Conservation (phyloP, 2,888 invertebrate genomes). For the Scaptomyza polygonia region DNA sequence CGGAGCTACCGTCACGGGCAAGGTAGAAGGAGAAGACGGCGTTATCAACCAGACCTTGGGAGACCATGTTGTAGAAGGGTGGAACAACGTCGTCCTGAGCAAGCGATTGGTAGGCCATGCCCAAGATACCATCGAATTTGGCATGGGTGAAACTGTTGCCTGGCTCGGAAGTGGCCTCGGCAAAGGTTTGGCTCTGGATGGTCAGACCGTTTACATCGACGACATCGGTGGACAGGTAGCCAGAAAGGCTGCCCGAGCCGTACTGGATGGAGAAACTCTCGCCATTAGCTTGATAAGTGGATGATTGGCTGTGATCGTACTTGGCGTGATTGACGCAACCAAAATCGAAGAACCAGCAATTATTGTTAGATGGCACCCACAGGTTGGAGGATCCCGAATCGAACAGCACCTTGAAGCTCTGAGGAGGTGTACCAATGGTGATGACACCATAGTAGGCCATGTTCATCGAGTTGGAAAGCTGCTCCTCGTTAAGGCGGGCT, state of each 20-base stretch:
- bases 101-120: conserved; percentile 94
- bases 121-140: conserved; percentile 98
- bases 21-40: conserved; percentile 97
- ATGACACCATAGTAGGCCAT: conserved; percentile 98
- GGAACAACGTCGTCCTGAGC: conserved; percentile 94
- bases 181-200: conserved; percentile 93
- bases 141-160: conserved; percentile 97
- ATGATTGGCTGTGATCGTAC: conserved; percentile 93
- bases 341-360: conserved; percentile 90
- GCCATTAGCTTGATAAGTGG: conserved; percentile 93
- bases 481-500: conserved; percentile 54
- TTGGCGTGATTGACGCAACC: conserved; percentile 97
- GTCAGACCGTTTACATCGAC: conserved; percentile 89
- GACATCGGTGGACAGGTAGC: conserved; percentile 95
- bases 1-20: conserved; percentile 86
- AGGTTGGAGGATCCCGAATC: conserved; percentile 99
- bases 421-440: conserved; percentile 94
- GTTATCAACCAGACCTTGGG: conserved; percentile 88
- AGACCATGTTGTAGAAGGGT: conserved; percentile 95
- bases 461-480: conserved; percentile 94
- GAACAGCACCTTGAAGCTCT: conserved; percentile 96
- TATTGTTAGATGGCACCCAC: conserved; percentile 98
- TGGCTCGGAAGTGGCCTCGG: conserved; percentile 97
- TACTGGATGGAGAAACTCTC: conserved; percentile 95
- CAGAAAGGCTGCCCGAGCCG: conserved; percentile 97